Evolutionary conservation across 2,797 vertebrate species (phyloP).

Genomic region (Sphaeramia orbicularis): DNA sequence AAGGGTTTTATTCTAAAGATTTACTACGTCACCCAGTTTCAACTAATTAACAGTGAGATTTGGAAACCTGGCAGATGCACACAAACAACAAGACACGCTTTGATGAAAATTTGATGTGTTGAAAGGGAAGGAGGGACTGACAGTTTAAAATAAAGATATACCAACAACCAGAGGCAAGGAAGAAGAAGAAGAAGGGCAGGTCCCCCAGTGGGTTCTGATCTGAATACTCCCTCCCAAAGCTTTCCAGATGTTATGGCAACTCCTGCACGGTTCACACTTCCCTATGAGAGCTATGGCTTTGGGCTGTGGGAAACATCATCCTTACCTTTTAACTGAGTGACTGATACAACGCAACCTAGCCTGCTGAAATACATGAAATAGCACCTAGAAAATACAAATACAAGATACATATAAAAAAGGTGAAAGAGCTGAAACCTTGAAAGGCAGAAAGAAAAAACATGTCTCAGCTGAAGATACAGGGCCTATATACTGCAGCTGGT

Average conservation of each 20-base stretch:
- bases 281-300: constrained; percentile 42
- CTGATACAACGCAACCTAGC: constrained; percentile 24
- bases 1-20: constrained; percentile 25
- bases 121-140: constrained; percentile 28
- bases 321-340: constrained; percentile 38
- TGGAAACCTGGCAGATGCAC: constrained; percentile 59
- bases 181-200: constrained; percentile 30
- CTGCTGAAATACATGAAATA: constrained; percentile 35
- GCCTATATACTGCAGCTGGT: neutral
- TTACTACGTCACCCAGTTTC: constrained; percentile 25
- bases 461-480: neutral
- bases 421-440: constrained; percentile 3
- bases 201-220: constrained; percentile 44
- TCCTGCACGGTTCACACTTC: constrained; percentile 27
- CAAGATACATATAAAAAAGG: constrained; percentile 8
- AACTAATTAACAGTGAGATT: constrained; percentile 55
- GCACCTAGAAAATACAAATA: constrained; percentile 31
- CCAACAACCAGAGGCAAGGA: constrained; percentile 50
- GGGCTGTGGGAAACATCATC: constrained; percentile 42
- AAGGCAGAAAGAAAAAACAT: constrained; percentile 4
- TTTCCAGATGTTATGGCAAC: constrained; percentile 61
- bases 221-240: constrained; percentile 49
- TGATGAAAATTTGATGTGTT: constrained; percentile 61
- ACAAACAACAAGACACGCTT: constrained; percentile 40
- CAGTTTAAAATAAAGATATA: constrained; percentile 55